Base-by-base conservation (phyloP, 2,888 invertebrate species). In the Actias luna region DNA sequence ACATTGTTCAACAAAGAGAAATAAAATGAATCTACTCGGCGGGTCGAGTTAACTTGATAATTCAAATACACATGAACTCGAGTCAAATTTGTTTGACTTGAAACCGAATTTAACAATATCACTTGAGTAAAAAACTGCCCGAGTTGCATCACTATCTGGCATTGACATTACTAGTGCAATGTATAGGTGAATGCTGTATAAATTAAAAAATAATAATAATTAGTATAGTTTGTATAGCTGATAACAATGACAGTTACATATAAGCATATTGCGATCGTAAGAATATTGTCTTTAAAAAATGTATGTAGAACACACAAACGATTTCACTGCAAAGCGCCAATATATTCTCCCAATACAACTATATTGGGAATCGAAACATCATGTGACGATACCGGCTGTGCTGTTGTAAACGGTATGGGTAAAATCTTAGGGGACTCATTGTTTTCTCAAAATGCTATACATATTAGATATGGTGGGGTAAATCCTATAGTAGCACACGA, bases 341-440 rank as follows among this genome's bases (percentile, higher is more conserved):
- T 18, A 4, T 39, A 52, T 29, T 25, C 31, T 39, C 59, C 18
- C 2, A 78, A 75, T 42, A 62, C 68, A 46, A 73, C 67, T 55
- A 68, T 99, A 62, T 89, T 99, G 70, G 99, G 99, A 7, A 99
- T 99, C 75, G 99, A 99, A 94, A 98, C 98, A 5, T 99, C 99
- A 67, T 99, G 99, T 83, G 99, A 99, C 93, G 99, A 99, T 83
- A 99, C 99, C 1, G 99, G 98, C 27, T 96, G 97, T 79, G 99
- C 98, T 52, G 93, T 99, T 68, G 95, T 99, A 8, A 94, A 96
- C 84, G 93, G 92, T 25, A 78, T 93, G 64, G 96, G 97, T 33
- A 90, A 93, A 66, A 92, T 99, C 72, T 83, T 98, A 58, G 97
- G 97, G 12, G 97, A 99, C 88, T 94, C 95, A 36, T 85, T 97